A percentile compares a stretch with the other conserved stretches of the same genome.
phyloP scores from a whole-genome alignment of 2,888 invertebrate species.

The Stenurella melanura region DNA sequence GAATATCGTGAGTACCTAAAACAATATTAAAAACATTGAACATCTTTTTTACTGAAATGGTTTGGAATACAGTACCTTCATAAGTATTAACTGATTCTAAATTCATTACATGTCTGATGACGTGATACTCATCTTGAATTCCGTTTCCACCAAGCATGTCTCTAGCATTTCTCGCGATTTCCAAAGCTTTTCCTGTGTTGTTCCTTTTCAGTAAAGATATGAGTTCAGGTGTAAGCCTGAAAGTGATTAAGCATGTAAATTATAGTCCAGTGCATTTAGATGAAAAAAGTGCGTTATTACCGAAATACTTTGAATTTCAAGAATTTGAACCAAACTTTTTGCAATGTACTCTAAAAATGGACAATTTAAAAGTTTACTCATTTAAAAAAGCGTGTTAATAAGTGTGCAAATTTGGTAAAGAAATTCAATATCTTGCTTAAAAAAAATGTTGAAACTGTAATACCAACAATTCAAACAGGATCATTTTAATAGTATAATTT shows the following conservation, averaged over 20 bases:
- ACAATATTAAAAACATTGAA: slow-evolving; percentile 46
- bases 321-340: too few species aligned
- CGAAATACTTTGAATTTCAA: too few species aligned
- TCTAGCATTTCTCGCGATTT: slow-evolving; percentile 90
- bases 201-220: slow-evolving; percentile 97
- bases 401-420: too few species aligned
- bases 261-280: too few species aligned
- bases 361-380: too few species aligned
- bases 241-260: slow-evolving; percentile 54
- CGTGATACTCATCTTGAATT: slow-evolving; percentile 97
- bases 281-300: too few species aligned
- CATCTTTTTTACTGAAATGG: not conserved
- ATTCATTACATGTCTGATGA: slow-evolving; percentile 97
- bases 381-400: too few species aligned
- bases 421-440: too few species aligned
- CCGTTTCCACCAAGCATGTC: slow-evolving; percentile 99
- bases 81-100: slow-evolving; percentile 98
- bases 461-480: too few species aligned
- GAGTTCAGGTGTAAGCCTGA: slow-evolving; percentile 90
- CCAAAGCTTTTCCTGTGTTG: slow-evolving; percentile 94
- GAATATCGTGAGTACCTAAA: slow-evolving; percentile 94
- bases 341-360: too few species aligned
- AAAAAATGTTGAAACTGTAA: too few species aligned
- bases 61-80: slow-evolving; percentile 81
- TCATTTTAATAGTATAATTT: too few species aligned